phyloP scores from a whole-genome alignment of 2,888 invertebrate genomes.

The Drosophila demipolita region DNA sequence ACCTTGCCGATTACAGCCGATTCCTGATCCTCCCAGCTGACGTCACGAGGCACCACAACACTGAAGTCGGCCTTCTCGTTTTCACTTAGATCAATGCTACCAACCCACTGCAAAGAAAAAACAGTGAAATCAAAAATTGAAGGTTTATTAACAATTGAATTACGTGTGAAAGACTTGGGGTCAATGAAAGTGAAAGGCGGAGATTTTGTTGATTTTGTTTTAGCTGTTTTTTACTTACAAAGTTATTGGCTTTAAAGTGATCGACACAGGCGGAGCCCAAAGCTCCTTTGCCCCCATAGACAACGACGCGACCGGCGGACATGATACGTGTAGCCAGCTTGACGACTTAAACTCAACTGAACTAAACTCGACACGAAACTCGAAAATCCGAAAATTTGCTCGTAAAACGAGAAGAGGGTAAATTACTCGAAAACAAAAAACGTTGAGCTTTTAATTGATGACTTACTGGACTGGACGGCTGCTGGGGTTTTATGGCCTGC shows the following conservation, averaged over 20 bases:
- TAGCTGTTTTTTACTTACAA: constrained; percentile 87
- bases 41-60: constrained; percentile 92
- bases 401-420: constrained; percentile 8
- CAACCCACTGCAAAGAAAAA: constrained; percentile 89
- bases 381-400: constrained; percentile 21
- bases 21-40: constrained; percentile 92
- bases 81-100: constrained; percentile 92
- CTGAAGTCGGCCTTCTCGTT: constrained; percentile 96
- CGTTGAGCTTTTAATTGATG: constrained; percentile 12
- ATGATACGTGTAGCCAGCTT: constrained; percentile 83
- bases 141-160: constrained; percentile 42
- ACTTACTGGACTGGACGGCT: constrained; percentile 1
- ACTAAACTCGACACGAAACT: constrained; percentile 16
- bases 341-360: constrained; percentile 52
- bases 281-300: constrained; percentile 98
- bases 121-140: constrained; percentile 18
- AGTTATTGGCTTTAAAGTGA: constrained; percentile 95
- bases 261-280: constrained; percentile 95
- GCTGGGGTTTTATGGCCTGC: constrained; percentile 36
- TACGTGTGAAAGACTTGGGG: constrained; percentile 19
- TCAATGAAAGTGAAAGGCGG: constrained; percentile 59
- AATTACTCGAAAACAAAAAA: constrained; percentile 22
- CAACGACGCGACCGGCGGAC: constrained; percentile 90
- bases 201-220: not conserved
- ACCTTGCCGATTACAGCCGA: constrained; percentile 89